Evolutionary conservation across 2,797 vertebrate genomes (phyloP), one percentile per base, ranked within the genome.

Genomic region (Astyanax mexicanus): DNA sequence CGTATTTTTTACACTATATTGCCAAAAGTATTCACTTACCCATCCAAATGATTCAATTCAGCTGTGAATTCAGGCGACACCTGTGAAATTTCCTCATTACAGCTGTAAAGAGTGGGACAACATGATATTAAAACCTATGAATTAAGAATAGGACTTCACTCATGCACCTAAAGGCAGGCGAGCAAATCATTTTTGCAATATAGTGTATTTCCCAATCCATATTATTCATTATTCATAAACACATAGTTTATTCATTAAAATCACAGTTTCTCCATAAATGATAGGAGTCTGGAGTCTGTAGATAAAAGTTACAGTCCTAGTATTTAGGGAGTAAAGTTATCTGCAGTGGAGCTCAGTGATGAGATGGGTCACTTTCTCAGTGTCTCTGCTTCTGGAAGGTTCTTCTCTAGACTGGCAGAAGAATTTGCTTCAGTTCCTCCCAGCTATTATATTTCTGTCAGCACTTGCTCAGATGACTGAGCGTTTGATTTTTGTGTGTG

Each of bases 381-480:
- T 27, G 11, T 32, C 64, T 27, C 44, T 49, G 6, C 35, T 23
- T 64, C 27, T 54, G 23, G 40, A 15, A 58, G 21, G 23, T 44
- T 13, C 38, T 69, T 12, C 42, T 54, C 68, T 21, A 19, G 29
- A 73, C 52, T 29, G 54, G 23, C 9, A 4, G 23, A 64, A 19
- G 47, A 32, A 29, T 15, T 21, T 6, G 21, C 71, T 52, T 64
- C 60, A 52, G 45, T 64, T 35, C 10, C 35, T 73, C 52, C 32
- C 19, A 38, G 10, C 21, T 12, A 45, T 64, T 52, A 70, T 27
- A 11, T 72, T 38, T 37, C 62, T 67, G 51, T 67, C 52, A 78
- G 67, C 42, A 19, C 6, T 49, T 49, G 42, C 8, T 67, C 42
- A 29, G 44, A 35, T 12, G 17, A 35, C 25, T 37, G 49, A 25